Conservation (phyloP, 23 tunicate species). For the Halocynthia roretzi region DNA sequence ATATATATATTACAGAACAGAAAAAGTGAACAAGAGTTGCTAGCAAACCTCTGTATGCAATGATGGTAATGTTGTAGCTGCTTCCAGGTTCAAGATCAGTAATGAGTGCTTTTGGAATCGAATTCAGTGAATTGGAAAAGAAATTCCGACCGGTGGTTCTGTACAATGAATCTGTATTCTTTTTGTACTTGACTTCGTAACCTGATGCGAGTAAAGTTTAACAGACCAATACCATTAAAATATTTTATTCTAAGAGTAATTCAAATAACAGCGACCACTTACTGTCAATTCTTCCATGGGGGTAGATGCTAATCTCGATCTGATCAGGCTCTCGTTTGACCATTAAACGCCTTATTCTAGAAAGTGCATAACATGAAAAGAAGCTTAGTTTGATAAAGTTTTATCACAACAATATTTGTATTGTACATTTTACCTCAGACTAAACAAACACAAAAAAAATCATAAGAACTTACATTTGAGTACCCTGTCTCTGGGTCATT, state of each 20-base stretch:
- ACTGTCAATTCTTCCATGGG: constrained; percentile 6
- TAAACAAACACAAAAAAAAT: not conserved
- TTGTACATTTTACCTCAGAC: not conserved
- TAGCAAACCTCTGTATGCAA: constrained; percentile 2
- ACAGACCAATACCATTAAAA: not conserved
- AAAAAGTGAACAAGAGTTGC: not conserved
- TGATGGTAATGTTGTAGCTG: not conserved
- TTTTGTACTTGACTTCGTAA: constrained; percentile 8
- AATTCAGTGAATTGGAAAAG: not conserved
- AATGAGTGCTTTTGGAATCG: not conserved
- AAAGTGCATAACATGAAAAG: not conserved
- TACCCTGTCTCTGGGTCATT: not conserved
- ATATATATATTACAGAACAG: not conserved
- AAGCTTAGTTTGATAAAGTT: not conserved
- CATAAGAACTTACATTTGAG: not conserved
- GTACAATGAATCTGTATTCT: not conserved
- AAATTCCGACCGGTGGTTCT: not conserved
- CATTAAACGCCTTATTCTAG: not conserved
- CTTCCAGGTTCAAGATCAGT: not conserved
- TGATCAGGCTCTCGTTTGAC: not conserved
- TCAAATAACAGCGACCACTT: not conserved
- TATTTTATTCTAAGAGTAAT: not conserved
- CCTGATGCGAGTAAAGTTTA: not conserved
- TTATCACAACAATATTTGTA: not conserved
- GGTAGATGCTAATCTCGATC: not conserved